A percentile compares a stretch with the other conserved stretches of the same genome.
phyloP scores from a whole-genome alignment of 2,113 vertebrate genomes.

The Drymodes brunneopygia region DNA sequence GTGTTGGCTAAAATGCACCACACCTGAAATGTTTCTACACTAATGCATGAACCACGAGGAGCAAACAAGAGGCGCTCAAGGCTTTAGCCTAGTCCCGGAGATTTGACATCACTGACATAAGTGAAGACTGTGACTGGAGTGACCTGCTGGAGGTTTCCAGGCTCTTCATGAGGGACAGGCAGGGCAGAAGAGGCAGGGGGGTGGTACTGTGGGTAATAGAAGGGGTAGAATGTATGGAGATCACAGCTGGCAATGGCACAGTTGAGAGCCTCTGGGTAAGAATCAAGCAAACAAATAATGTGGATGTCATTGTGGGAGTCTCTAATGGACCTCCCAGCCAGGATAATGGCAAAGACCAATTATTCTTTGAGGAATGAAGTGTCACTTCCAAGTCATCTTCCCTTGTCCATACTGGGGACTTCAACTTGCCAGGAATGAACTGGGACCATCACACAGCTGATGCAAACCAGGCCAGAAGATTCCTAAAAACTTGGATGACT shows the following conservation, averaged over 20 bases:
- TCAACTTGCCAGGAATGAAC: not conserved
- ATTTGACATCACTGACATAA: not conserved
- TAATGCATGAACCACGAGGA: not conserved
- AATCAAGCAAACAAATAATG: not conserved
- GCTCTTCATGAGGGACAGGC: not conserved
- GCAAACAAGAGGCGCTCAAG: not conserved
- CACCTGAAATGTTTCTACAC: not conserved
- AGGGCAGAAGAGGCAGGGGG: not conserved
- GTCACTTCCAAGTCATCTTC: not conserved
- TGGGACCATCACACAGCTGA: not conserved
- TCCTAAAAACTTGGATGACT: not conserved
- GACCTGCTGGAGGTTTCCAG: not conserved
- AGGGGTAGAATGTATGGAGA: not conserved
- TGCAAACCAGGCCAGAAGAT: not conserved
- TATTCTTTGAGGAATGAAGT: not conserved
- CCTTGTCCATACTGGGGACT: not conserved
- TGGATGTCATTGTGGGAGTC: not conserved
- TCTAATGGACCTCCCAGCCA: not conserved
- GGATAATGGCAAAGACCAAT: not conserved
- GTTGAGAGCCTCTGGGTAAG: not conserved
- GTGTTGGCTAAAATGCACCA: not conserved
- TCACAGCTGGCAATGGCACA: not conserved
- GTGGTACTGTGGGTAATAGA: not conserved
- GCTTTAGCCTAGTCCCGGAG: not conserved
- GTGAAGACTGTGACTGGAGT: not conserved